Evolutionary conservation across 2,797 vertebrate genomes (phyloP), one percentile per base, ranked within the genome.

Genomic region (Sibirionetta formosa): DNA sequence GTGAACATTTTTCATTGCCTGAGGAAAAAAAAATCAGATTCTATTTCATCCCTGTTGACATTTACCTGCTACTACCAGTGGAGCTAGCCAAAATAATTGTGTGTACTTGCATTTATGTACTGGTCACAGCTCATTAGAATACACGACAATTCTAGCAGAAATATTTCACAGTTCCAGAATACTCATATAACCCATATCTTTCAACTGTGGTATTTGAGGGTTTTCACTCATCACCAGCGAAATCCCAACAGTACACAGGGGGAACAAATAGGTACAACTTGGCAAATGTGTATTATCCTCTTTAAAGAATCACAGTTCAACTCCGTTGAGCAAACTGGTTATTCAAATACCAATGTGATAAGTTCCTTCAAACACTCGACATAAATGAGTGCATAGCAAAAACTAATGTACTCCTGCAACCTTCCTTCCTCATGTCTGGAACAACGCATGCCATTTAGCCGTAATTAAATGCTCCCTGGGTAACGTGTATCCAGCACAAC

Each of bases 391-490:
- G 31, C 46, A 57, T 5, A 88, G 73, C 19, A 84, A 72, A 90
- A 92, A 44, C 3, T 6, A 82, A 92, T 12, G 15, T 15, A 53
- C 14, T 80, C 18, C 46, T 72, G 23, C 42, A 90, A 58, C 6
- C 54, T 70, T 54, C 54, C 64, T 82, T 65, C 58, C 33, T 57
- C 42, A 9, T 14, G n/a, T 24, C 68, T 50, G 77, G 44, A 86
- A 83, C 77, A 93, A 82, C 20, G 40, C n/a, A 42, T 23, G 53
- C 29, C n/a, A 82, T 86, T 95, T 82, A 92, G 70, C 65, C 82
- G 46, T 57, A 89, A 60, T 66, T 56, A 80, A 91, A 80, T 60
- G 57, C 18, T 88, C 65, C 78, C 79, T 58, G 17, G 29, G 58
- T 61, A 90, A 46, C n/a, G 42, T 80, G n/a, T 46, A 82, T 57